Percentiles rank a stretch among this genome's conserved stretches.
phyloP scores from a whole-genome alignment of 2,888 invertebrate species.

The Conomelus anceps region DNA sequence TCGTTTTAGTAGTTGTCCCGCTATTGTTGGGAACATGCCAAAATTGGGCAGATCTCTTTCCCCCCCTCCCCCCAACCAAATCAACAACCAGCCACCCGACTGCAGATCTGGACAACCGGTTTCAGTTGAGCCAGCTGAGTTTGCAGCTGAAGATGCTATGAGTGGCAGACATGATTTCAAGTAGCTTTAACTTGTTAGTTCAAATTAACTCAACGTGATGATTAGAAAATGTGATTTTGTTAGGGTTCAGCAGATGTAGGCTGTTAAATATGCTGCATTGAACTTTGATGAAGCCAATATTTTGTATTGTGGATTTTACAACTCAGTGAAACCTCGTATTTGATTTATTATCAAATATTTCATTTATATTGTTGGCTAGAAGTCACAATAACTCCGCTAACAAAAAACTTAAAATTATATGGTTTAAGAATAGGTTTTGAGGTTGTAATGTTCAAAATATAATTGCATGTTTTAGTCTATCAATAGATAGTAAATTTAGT shows the following conservation, averaged over 20 bases:
- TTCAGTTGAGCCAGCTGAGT: background rate
- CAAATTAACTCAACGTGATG: background rate
- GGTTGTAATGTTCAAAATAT: too few relatives aligned
- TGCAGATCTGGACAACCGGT: background rate
- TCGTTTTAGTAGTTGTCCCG: background rate
- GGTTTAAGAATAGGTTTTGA: too few relatives aligned
- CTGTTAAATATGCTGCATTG: too few relatives aligned
- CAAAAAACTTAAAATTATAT: too few relatives aligned
- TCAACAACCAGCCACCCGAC: too few relatives aligned
- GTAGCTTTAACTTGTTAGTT: background rate
- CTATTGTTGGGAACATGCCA: background rate
- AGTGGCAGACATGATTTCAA: background rate
- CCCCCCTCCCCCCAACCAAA: background rate
- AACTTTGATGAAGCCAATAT: background rate
- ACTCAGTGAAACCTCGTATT: too few relatives aligned
- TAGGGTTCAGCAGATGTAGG: background rate
- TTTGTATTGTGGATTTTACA: too few relatives aligned
- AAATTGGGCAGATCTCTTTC: background rate
- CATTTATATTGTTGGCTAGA: too few relatives aligned
- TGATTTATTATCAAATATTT: too few relatives aligned
- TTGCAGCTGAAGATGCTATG: background rate
- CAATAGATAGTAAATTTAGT: too few relatives aligned
- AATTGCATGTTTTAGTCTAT: too few relatives aligned
- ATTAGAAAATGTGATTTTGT: background rate
- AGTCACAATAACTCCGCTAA: too few relatives aligned